phyloP scores from a whole-genome alignment of 2,113 vertebrate species.

The Garra rufa region DNA sequence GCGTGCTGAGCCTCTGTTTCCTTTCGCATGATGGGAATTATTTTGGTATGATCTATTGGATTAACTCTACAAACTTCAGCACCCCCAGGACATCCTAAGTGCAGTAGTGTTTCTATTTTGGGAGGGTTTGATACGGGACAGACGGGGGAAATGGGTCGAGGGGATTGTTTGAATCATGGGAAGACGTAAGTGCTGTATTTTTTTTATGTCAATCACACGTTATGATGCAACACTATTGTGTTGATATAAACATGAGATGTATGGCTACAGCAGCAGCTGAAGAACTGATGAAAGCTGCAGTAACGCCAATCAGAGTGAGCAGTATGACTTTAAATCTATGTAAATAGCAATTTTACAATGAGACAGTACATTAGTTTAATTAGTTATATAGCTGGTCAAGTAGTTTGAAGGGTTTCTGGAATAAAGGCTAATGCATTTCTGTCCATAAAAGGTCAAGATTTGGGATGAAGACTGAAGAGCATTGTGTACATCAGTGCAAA shows the following conservation, averaged over 20 bases:
- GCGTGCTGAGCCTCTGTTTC: constrained; percentile 50
- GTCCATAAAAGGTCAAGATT: neutral
- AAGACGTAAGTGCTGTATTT: neutral
- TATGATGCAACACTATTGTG: too few relatives aligned
- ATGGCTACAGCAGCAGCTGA: too few relatives aligned
- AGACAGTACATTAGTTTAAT: too few relatives aligned
- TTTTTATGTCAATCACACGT: neutral
- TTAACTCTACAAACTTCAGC: constrained; percentile 16
- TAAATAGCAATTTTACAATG: too few relatives aligned
- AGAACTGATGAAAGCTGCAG: too few relatives aligned
- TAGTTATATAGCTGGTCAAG: too few relatives aligned
- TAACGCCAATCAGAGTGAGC: too few relatives aligned
- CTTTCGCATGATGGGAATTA: constrained; percentile 63
- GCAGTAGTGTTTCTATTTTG: neutral
- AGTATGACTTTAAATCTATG: too few relatives aligned
- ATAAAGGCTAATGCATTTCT: neutral
- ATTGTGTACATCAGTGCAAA: neutral
- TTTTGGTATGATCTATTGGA: constrained; percentile 49
- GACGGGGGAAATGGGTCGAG: neutral
- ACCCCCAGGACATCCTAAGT: neutral
- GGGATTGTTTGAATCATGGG: neutral
- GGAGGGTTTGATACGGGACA: neutral
- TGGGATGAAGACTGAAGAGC: neutral
- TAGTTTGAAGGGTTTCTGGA: too few relatives aligned
- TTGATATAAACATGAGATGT: too few relatives aligned